Evolutionary conservation across 1,140 invertebrate species (phyloP), one percentile per base, ranked within the genome.

Genomic region (Drosophila burlai): DNA sequence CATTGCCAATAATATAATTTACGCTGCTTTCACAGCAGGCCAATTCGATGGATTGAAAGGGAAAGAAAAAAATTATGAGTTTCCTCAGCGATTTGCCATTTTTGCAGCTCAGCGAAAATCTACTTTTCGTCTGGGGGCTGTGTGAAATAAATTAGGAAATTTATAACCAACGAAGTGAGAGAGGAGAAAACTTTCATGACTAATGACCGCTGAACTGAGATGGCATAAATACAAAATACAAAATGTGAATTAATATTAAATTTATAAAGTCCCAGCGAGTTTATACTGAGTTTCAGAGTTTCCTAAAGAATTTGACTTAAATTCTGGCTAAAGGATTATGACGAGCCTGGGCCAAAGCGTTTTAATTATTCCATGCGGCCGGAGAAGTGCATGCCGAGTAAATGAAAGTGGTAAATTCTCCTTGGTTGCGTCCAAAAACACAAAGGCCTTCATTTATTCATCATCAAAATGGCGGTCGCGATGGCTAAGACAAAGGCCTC

Each of bases 401-500:
- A 89, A 90, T 90, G 78, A 90, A 81, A 84, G 81, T 90, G 85
- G 81, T 90, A 80, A 84, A 79, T 79, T 77, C 67, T 66, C 46
- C 60, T 79, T 73, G 63, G 58, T 46, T 63, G 52, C 62, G 69
- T 63, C 67, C 55, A 58, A 58, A 64, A 80, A 73, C 58, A 85
- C 79, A 86, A 86, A 80, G 80, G 73, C 79, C 79, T 91, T 90
- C 82, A 90, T 89, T 91, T 89, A 89, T 89, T 89, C 84, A 89
- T 90, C 84, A 89, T 74, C 80, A 78, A 87, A 90, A 87, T 89
- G 81, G 80, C 84, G 74, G 76, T 82, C 79, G 72, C 81, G 57
- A 73, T 66, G 66, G 67, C 68, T 72, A 72, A 87, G 84, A 87
- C 84, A 90, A 87, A 87, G 57, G 68, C 62, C 34, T 47, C 50